A percentile compares a stretch with the other conserved stretches of the same genome.
Conservation (phyloP, 2,888 invertebrate genomes). For the Serrognathus titanus region DNA sequence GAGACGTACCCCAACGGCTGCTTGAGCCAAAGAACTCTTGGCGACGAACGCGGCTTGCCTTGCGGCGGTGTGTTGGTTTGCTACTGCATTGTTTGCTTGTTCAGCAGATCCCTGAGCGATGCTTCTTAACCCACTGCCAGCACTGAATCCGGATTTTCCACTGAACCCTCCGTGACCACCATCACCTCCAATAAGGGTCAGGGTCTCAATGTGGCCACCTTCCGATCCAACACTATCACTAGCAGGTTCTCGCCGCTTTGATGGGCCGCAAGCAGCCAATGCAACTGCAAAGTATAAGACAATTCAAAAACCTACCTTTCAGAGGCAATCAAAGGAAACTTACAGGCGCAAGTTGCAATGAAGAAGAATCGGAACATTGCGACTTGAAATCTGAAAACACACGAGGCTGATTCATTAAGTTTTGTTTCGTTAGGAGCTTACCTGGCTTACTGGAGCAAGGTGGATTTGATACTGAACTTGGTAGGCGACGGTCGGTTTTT, state of each 20-base stretch:
- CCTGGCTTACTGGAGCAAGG: conserved; percentile 7
- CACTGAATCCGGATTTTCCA: conserved; percentile 59
- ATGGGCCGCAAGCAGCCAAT: conserved; percentile 40
- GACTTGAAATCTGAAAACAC: neutral
- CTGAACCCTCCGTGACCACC: conserved; percentile 25
- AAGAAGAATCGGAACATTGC: conserved; percentile 52
- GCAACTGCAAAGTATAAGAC: conserved; percentile 40
- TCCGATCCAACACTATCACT: conserved; percentile 12
- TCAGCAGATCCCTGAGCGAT: conserved; percentile 72
- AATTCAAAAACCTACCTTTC: neutral
- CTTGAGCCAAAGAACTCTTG: conserved; percentile 72
- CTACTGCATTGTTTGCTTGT: conserved; percentile 68
- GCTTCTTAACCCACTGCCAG: conserved; percentile 67
- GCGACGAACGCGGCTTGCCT: conserved; percentile 77
- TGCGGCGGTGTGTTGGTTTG: conserved; percentile 70
- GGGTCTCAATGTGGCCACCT: conserved; percentile 11
- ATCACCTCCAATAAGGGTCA: conserved; percentile 12
- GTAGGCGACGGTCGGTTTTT: conserved; percentile 8
- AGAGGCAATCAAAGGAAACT: neutral
- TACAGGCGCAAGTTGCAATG: conserved; percentile 53
- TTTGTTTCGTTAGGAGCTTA: neutral
- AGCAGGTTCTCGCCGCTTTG: conserved; percentile 12
- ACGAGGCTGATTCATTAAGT: too few relatives aligned
- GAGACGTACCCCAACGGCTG: conserved; percentile 56
- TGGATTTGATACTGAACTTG: conserved; percentile 16